Evolutionary conservation across 2,888 invertebrate genomes (phyloP).

Genomic region (Athalia cordata): DNA sequence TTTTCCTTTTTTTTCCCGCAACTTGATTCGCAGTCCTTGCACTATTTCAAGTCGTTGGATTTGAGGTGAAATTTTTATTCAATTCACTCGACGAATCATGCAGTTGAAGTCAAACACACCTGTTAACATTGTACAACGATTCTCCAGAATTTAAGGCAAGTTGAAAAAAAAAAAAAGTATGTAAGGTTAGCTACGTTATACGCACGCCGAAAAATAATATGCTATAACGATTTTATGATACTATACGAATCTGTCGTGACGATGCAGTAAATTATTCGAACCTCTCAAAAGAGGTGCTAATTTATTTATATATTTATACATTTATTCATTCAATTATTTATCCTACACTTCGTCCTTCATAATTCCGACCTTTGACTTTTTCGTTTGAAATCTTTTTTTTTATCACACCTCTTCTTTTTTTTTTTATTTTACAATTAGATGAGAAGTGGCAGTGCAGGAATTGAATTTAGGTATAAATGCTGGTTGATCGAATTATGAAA

Average conservation of each 20-base stretch:
- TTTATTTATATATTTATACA: too few relatives aligned
- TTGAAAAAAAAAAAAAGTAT: background rate
- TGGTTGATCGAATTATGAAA: too few relatives aligned
- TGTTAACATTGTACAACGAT: background rate
- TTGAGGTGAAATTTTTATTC: background rate
- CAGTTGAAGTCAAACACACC: background rate
- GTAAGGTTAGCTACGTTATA: background rate
- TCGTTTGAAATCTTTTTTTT: too few relatives aligned
- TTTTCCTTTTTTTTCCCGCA: background rate
- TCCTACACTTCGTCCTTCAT: too few relatives aligned
- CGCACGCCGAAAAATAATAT: background rate
- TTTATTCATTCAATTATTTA: too few relatives aligned
- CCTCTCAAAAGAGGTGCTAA: too few relatives aligned
- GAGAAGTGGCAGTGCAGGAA: too few relatives aligned
- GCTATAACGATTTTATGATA: too few relatives aligned
- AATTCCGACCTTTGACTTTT: too few relatives aligned
- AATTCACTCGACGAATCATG: background rate
- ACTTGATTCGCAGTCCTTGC: background rate
- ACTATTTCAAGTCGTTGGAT: background rate
- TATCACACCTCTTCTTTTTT: too few relatives aligned
- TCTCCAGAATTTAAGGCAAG: background rate
- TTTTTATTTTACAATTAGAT: too few relatives aligned
- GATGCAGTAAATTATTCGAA: background rate
- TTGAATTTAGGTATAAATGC: too few relatives aligned
- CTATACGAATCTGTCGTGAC: background rate